A percentile compares a stretch with the other conserved stretches of the same genome.
Evolutionary conservation across 1,140 invertebrate species (phyloP).

Genomic region (Steinernema feltiae): DNA sequence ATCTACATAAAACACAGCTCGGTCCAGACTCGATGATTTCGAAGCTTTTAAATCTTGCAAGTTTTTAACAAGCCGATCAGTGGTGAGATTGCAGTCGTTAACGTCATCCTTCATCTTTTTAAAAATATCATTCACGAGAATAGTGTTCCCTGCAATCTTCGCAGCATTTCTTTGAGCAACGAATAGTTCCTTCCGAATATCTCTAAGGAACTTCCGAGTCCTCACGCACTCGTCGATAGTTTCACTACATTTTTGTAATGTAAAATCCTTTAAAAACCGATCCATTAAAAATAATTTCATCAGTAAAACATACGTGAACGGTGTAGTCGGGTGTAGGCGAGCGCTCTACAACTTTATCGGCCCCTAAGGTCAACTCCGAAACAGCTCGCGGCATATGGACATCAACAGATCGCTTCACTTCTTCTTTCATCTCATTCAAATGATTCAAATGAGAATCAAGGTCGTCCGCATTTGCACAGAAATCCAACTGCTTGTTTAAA

Average conservation of each 20-base stretch:
- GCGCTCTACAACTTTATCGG: not conserved
- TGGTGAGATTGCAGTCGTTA: not conserved
- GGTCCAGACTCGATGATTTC: not conserved
- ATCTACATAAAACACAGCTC: not conserved
- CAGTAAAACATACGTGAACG: not conserved
- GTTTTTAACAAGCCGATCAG: not conserved
- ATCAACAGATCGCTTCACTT: not conserved
- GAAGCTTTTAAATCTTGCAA: not conserved
- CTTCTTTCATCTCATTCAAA: not conserved
- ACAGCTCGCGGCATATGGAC: not conserved
- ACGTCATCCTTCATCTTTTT: constrained; percentile 1
- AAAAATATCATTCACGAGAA: not conserved
- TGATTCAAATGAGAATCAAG: not conserved
- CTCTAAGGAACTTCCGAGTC: not conserved
- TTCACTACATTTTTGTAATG: not conserved
- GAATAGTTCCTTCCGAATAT: not conserved
- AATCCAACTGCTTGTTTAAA: not conserved
- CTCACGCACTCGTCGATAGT: not conserved
- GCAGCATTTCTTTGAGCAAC: not conserved
- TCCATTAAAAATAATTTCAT: not conserved
- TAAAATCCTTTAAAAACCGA: not conserved
- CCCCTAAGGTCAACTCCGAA: not conserved
- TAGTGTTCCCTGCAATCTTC: not conserved
- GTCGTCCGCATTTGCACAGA: not conserved
- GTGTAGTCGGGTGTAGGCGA: not conserved